Evolutionary conservation across 2,113 vertebrate species (phyloP).

Genomic region (Zosterops lateralis): DNA sequence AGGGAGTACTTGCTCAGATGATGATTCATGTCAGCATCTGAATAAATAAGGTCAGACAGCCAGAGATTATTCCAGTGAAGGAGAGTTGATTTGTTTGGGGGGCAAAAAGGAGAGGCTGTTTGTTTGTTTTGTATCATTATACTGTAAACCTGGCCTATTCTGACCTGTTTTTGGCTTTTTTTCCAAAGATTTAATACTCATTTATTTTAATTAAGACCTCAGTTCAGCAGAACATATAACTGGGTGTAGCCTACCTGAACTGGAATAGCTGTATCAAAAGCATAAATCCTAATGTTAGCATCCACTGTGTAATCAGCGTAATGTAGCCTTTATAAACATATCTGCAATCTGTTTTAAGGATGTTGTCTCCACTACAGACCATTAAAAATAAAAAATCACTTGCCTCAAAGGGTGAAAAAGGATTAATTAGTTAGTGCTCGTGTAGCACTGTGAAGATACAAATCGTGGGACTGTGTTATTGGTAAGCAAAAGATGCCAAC

Average conservation of each 20-base stretch:
- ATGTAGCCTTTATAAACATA: not conserved
- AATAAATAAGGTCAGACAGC: slow-evolving; percentile 60
- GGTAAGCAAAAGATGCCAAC: slow-evolving; percentile 43
- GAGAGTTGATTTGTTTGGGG: slow-evolving; percentile 31
- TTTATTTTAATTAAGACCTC: slow-evolving; percentile 45
- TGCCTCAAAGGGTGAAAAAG: slow-evolving; percentile 9
- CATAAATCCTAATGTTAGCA: not conserved
- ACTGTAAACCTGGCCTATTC: not conserved
- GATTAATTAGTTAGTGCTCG: slow-evolving; percentile 46
- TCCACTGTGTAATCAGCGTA: not conserved
- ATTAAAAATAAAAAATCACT: slow-evolving; percentile 37
- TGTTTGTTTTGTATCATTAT: slow-evolving; percentile 9
- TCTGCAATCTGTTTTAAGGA: not conserved
- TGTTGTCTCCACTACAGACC: not conserved
- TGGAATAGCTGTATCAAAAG: not conserved
- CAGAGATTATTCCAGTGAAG: slow-evolving; percentile 40
- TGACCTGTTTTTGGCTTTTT: not conserved
- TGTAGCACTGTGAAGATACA: slow-evolving; percentile 40
- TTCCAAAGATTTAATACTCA: not conserved
- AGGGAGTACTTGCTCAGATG: slow-evolving; percentile 54
- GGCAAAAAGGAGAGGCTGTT: slow-evolving; percentile 24
- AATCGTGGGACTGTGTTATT: slow-evolving; percentile 18
- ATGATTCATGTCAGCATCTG: slow-evolving; percentile 62
- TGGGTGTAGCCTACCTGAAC: slow-evolving; percentile 10
- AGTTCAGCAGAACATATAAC: not conserved